phyloP scores from a whole-genome alignment of 2,797 vertebrate species.

The Alauda arvensis region DNA sequence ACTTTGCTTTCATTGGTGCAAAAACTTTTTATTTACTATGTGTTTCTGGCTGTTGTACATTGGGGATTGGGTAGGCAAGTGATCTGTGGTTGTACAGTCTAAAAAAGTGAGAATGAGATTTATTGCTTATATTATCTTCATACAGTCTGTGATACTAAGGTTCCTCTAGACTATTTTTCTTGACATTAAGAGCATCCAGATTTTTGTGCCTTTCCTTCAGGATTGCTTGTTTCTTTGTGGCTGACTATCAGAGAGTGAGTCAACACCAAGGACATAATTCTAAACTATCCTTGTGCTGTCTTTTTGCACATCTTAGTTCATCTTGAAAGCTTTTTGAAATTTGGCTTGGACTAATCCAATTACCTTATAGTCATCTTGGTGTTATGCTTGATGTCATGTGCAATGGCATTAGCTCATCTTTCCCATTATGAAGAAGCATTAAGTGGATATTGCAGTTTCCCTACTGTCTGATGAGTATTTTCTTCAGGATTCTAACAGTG shows the following conservation, averaged over 20 bases:
- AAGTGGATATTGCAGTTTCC: not conserved
- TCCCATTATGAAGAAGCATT: not conserved
- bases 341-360: not conserved
- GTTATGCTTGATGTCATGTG: not conserved
- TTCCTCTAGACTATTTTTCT: not conserved
- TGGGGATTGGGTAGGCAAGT: not conserved
- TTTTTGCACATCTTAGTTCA: not conserved
- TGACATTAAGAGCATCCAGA: not conserved
- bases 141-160: not conserved
- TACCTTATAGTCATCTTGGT: not conserved
- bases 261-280: not conserved
- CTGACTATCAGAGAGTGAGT: not conserved
- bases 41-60: not conserved
- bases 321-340: not conserved
- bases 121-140: not conserved
- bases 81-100: not conserved
- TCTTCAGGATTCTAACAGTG: not conserved
- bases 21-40: not conserved
- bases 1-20: not conserved
- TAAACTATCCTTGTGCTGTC: not conserved
- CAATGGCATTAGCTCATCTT: not conserved
- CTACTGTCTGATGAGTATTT: not conserved
- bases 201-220: not conserved
- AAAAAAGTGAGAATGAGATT: not conserved
- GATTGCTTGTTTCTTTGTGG: not conserved